These are phyloP conservation scores for Fulica atra DNA, from an alignment of 2,113 vertebrate genomes.

Conservation along the genomic window DNA sequence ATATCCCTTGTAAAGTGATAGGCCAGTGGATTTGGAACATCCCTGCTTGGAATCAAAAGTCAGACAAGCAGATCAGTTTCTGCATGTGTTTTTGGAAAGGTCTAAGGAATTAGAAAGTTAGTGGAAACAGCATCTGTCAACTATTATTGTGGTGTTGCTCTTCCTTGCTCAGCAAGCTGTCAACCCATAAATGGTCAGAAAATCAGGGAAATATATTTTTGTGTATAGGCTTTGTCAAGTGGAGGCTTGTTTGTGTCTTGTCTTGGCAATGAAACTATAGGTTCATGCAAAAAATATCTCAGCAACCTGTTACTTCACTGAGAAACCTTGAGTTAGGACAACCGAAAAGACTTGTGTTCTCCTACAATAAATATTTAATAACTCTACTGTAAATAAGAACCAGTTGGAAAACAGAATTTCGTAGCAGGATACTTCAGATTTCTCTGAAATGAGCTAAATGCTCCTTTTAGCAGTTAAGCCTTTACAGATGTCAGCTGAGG, in stretches of 20 bases:
- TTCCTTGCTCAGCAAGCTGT: conserved; percentile 61
- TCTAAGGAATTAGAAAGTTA: conserved; percentile 5
- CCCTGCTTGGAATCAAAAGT: not conserved
- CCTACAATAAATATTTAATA: conserved; percentile 27
- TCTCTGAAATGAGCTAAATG: conserved; percentile 12
- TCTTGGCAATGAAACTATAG: not conserved
- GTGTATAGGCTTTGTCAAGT: not conserved
- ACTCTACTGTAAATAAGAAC: conserved; percentile 21
- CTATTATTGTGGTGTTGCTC: conserved; percentile 30
- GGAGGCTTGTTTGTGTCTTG: not conserved
- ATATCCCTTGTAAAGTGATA: not conserved
- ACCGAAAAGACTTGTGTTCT: not conserved
- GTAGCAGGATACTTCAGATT: not conserved
- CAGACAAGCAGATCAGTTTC: not conserved
- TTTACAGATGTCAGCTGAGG: conserved; percentile 27
- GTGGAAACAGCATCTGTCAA: conserved; percentile 65
- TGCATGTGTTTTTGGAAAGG: not conserved
- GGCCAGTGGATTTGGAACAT: not conserved
- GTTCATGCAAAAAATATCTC: not conserved
- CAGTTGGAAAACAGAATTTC: not conserved
- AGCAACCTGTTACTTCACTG: not conserved
- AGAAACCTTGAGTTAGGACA: not conserved
- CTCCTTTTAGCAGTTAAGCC: not conserved
- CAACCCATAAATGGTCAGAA: conserved; percentile 41
- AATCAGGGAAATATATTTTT: conserved; percentile 6